Evolutionary conservation across 2,888 invertebrate genomes (phyloP).

Genomic region (Habroteleia sp.): DNA sequence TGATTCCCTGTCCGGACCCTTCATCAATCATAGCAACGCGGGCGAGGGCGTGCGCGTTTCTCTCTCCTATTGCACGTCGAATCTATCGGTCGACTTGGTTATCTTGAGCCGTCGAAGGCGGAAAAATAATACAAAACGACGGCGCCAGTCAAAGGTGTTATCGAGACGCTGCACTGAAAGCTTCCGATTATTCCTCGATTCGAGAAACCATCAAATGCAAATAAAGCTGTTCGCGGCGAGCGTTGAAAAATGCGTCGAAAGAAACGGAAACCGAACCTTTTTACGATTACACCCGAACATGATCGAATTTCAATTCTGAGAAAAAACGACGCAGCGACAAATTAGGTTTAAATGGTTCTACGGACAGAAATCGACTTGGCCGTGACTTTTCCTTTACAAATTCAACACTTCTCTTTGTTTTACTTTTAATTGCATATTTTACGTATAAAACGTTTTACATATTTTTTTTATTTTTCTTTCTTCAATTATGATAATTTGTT

Average conservation of each 20-base stretch:
- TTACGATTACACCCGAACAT: slow-evolving; percentile 12
- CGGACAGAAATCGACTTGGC: no score
- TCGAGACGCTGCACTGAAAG: slow-evolving; percentile 28
- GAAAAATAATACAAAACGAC: slow-evolving; percentile 26
- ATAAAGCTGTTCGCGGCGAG: slow-evolving; percentile 36
- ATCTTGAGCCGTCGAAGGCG: slow-evolving; percentile 7
- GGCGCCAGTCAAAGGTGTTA: slow-evolving; percentile 29
- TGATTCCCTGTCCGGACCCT: slow-evolving; percentile 72
- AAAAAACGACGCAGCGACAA: slow-evolving; percentile 21
- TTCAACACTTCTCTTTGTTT: no score
- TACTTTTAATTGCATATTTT: no score
- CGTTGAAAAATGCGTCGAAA: slow-evolving; percentile 26
- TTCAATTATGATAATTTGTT: no score
- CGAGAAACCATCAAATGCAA: slow-evolving; percentile 45
- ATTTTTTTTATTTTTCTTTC: no score
- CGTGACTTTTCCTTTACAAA: no score
- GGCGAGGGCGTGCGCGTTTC: slow-evolving; percentile 4
- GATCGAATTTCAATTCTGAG: slow-evolving; percentile 33
- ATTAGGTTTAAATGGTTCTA: slow-evolving; percentile 40
- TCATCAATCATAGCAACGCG: slow-evolving; percentile 73
- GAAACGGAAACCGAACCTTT: slow-evolving; percentile 41
- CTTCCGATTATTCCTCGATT: slow-evolving; percentile 44
- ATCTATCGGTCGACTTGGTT: slow-evolving; percentile 9
- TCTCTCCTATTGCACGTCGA: slow-evolving; percentile 39
- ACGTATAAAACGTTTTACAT: no score